phyloP scores from a whole-genome alignment of 2,113 vertebrate genomes.

The Antennarius striatus region DNA sequence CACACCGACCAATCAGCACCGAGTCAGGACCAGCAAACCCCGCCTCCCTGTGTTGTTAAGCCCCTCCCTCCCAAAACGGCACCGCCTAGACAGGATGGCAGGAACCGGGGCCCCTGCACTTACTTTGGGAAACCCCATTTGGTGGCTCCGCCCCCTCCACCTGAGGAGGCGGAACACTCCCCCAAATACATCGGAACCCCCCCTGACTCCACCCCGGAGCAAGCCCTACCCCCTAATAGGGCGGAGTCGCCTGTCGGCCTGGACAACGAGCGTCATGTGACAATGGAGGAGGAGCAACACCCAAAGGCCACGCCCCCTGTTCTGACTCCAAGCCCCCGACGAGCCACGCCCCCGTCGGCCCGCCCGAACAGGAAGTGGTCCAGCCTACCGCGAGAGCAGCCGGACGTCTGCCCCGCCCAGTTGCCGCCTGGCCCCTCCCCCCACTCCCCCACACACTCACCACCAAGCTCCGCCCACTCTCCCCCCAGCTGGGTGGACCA shows the following conservation, averaged over 20 bases:
- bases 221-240: not conserved
- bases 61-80: constrained; percentile 73
- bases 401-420: constrained; percentile 11
- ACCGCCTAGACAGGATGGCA: constrained; percentile 17
- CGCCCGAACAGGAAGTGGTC: constrained; percentile 60
- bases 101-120: constrained; percentile 2
- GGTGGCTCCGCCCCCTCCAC: constrained; percentile 41
- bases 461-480: not conserved
- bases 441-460: constrained; percentile 7
- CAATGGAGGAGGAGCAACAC: not conserved
- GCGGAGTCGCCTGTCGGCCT: not conserved
- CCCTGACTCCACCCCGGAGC: constrained; percentile 4
- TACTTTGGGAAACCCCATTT: not conserved
- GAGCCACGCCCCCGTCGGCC: constrained; percentile 14
- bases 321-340: not conserved
- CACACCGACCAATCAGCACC: constrained; percentile 81
- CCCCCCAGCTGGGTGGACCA: not conserved
- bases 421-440: not conserved
- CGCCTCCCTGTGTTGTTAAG: constrained; percentile 77
- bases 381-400: constrained; percentile 23
- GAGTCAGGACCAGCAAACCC: constrained; percentile 62
- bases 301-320: not conserved
- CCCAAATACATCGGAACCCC: not conserved
- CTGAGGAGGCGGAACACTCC: constrained; percentile 12
- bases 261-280: constrained; percentile 1